Evolutionary conservation across 2,113 vertebrate genomes (phyloP).

Genomic region (Aplodontia rufa): DNA sequence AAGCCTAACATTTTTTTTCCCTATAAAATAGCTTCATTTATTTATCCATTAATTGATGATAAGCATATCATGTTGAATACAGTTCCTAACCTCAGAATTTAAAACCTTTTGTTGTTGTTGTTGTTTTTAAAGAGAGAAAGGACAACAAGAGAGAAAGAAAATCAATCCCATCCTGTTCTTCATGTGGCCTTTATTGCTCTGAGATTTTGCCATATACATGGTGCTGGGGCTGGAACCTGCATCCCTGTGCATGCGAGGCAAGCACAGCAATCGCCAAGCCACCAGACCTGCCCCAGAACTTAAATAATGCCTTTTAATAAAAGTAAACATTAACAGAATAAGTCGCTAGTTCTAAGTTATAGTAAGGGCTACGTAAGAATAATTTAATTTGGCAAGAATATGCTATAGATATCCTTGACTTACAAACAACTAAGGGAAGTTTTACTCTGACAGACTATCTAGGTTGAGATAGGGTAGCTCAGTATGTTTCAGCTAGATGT

Average conservation of each 20-base stretch:
- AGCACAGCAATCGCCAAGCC: no score
- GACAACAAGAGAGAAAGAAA: no score
- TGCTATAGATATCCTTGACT: neutral
- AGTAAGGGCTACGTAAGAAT: neutral
- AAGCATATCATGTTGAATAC: neutral
- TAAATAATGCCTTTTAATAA: no score
- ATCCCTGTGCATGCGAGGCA: no score
- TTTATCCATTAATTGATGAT: neutral
- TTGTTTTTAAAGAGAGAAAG: no score
- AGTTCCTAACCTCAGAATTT: neutral
- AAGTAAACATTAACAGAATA: neutral
- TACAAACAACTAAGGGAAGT: neutral
- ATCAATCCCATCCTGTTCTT: no score
- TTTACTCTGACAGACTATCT: neutral
- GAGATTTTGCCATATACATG: no score
- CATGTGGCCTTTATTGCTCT: no score
- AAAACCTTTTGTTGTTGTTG: no score
- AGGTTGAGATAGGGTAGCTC: neutral
- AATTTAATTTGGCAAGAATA: neutral
- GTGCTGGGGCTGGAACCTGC: no score
- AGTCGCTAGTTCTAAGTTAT: constrained; percentile 3
- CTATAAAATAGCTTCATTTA: neutral
- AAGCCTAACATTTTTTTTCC: neutral
- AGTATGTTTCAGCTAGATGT: neutral
- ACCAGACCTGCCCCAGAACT: no score